A percentile compares a stretch with the other conserved stretches of the same genome.
These are phyloP conservation scores for Hemaris fuciformis DNA, from an alignment of 2,888 invertebrate genomes.

Conservation along the genomic window DNA sequence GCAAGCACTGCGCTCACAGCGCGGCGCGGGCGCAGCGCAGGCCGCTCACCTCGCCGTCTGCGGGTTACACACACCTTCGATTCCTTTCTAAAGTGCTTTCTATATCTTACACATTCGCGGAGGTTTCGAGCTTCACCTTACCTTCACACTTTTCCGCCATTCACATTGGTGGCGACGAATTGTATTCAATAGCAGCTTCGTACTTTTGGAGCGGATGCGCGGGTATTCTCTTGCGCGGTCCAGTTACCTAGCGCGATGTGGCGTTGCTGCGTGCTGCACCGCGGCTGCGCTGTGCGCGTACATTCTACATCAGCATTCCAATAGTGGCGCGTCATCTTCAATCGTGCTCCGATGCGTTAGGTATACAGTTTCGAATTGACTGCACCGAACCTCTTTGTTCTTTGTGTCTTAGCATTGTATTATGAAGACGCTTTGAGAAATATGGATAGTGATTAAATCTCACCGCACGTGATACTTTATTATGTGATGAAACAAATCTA, in stretches of 20 bases:
- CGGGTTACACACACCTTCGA: conserved; percentile 76
- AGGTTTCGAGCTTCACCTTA: conserved; percentile 55
- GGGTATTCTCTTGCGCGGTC: conserved; percentile 28
- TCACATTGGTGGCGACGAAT: conserved; percentile 43
- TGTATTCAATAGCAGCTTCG: conserved; percentile 53
- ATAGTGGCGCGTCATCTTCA: conserved; percentile 64
- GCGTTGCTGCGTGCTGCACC: conserved; percentile 19
- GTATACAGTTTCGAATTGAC: conserved; percentile 50
- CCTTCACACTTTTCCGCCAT: conserved; percentile 56
- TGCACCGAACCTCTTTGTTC: conserved; percentile 9
- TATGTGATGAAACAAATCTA: conserved; percentile 39
- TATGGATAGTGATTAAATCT: not conserved
- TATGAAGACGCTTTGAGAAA: not conserved
- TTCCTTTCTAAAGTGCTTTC: conserved; percentile 81
- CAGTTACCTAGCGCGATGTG: conserved; percentile 36
- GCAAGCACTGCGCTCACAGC: conserved; percentile 45
- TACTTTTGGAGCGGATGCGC: conserved; percentile 18
- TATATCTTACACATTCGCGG: conserved; percentile 60
- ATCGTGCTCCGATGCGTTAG: conserved; percentile 57
- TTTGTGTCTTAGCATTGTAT: conserved; percentile 1
- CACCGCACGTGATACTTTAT: not conserved
- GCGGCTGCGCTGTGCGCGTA: conserved; percentile 53
- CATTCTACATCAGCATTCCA: conserved; percentile 73
- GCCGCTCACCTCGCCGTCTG: conserved; percentile 67
- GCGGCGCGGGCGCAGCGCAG: conserved; percentile 51